Base-by-base conservation (phyloP, 1,140 invertebrate species). In the Monochamus saltuarius region DNA sequence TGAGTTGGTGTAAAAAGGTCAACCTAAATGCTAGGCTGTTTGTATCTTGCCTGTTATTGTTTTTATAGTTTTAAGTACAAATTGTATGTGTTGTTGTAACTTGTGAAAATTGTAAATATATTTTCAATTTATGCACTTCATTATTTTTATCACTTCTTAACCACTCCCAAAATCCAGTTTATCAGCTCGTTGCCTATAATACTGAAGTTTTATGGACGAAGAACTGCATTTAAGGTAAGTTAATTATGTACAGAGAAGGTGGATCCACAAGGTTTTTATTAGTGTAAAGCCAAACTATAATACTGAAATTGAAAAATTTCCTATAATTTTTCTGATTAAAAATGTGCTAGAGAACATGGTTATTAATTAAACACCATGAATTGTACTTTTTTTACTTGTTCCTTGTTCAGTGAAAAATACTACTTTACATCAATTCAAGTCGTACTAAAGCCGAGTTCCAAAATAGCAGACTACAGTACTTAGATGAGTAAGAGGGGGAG, bases 11-110 rank as follows among this genome's bases (percentile, higher is more conserved):
- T 70, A 63, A 65, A 67, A 68, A 68, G 39, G 61, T 56, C 62
- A 49, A 68, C 50, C 49, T 55, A 51, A 60, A 66, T 67, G 55
- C 52, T 73, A 72, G 70, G 72, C 70, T 72, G 67, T 69, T 69
- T 66, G 64, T 70, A 67, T 72, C 72, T 73, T 73, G 72, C 72
- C 72, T 68, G 72, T 73, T 73, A 73, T 72, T 73, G 68, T 72
- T 73, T 71, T 73, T 67, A 70, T 72, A 73, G 68, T 72, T 73
- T 64, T 72, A 70, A 71, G 65, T 64, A 69, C 66, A 65, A 72
- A 70, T 63, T 71, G 68, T 73, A 68, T 73, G 66, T 73, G 71
- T 73, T 73, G 71, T 73, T 73, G 68, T 73, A 70, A 61, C 43
- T 69, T 71, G 67, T 71, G 64, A 66, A 67, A 66, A 65, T 66